Evolutionary conservation across 2,888 invertebrate genomes (phyloP).

Genomic region (Ernsta delagoae): DNA sequence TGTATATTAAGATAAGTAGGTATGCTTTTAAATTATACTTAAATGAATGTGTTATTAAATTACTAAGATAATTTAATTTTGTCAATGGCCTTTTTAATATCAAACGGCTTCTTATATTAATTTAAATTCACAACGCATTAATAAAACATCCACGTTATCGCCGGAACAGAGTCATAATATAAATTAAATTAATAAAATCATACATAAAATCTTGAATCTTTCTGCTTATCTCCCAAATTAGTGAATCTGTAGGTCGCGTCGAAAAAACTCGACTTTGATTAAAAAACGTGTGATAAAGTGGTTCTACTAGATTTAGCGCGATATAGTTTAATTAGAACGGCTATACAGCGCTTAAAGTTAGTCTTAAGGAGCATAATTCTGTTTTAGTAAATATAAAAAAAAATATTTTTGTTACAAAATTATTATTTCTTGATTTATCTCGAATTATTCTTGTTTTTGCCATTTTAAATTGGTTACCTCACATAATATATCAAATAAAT

Average conservation of each 20-base stretch:
- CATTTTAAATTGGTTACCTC: too few relatives aligned
- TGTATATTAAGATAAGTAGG: too few relatives aligned
- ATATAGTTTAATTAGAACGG: conserved; percentile 2
- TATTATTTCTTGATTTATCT: too few relatives aligned
- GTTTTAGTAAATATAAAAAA: too few relatives aligned
- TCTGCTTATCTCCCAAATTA: neutral
- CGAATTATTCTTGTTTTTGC: too few relatives aligned
- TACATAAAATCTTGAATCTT: neutral
- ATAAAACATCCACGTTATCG: neutral
- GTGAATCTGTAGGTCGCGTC: neutral
- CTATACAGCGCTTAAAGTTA: neutral
- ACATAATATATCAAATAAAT: too few relatives aligned
- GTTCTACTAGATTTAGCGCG: conserved; percentile 9
- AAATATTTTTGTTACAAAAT: too few relatives aligned
- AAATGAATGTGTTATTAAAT: too few relatives aligned
- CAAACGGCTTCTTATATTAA: neutral
- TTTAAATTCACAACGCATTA: neutral
- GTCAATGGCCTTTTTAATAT: neutral
- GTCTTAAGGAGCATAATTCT: neutral
- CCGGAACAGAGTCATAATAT: neutral
- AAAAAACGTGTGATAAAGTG: conserved; percentile 3
- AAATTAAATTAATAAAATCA: neutral
- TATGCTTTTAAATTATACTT: too few relatives aligned
- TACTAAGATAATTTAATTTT: neutral
- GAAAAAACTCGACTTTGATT: neutral